These are phyloP conservation scores for Panagrolaimus sp. DNA, from an alignment of 1,140 invertebrate genomes.

Conservation along the genomic window DNA sequence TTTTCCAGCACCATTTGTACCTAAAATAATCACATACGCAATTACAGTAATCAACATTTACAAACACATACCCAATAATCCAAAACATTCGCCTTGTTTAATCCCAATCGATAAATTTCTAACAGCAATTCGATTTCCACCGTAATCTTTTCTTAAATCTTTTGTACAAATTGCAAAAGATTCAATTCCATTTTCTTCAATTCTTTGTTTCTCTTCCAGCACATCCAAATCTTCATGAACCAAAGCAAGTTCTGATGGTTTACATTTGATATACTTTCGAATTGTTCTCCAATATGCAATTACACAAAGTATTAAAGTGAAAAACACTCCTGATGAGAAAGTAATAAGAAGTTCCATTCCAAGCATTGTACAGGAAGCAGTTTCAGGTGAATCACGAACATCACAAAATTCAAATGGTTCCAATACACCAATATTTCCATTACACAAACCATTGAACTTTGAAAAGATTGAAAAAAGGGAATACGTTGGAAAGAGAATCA, in stretches of 20 bases:
- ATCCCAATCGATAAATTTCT: neutral
- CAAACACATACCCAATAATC: neutral
- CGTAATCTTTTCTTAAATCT: conserved; percentile 7
- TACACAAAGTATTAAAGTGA: neutral
- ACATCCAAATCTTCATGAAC: neutral
- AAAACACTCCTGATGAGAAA: neutral
- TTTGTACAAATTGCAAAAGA: neutral
- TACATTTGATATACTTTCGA: neutral
- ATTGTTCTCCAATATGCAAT: neutral
- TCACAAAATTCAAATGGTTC: neutral
- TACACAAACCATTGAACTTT: too few species aligned
- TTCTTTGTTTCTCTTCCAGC: neutral
- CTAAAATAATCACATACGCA: conserved; percentile 36
- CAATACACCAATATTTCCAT: too few species aligned
- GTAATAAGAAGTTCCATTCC: neutral
- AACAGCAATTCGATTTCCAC: neutral
- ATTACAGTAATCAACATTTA: too few species aligned
- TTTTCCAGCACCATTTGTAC: conserved; percentile 61
- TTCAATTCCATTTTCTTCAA: neutral
- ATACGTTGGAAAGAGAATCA: too few species aligned
- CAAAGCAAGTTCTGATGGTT: neutral
- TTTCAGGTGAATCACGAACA: too few species aligned
- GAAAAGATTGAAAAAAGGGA: too few species aligned
- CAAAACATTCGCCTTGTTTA: neutral
- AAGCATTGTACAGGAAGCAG: neutral